Base-by-base conservation (phyloP, 2,888 invertebrate species). In the Tholera decimalis region DNA sequence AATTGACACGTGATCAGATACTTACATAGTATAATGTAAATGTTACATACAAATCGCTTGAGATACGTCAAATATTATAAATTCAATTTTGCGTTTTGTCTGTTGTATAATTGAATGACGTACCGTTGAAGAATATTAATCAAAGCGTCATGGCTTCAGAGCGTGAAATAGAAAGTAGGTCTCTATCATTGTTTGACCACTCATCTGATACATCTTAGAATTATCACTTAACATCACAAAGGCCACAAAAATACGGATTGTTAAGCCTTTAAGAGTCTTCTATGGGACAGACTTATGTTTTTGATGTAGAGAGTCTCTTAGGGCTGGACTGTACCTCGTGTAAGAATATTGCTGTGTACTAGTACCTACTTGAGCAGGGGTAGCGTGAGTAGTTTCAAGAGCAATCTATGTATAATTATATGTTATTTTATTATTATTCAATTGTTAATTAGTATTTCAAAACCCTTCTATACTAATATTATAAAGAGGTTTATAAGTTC, bases 161-260 rank as follows among this genome's bases (percentile, higher is more conserved):
- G 83, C 85, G 82, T 88, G 90, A 91, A 92, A 91, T 91, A 90
- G 92, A 92, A 92, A 92, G 91, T 90, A 82, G 80, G 85, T 83
- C 81, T 83, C 78, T 74, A 87, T 85, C 83, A 83, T 83, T 85
- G 79, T 82, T 77, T 83, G 85, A 82, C 78, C 77, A 75, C 68
- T 83, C 79, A 82, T 80, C 71, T 83, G 80, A 79, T 83, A 80
- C 82, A 77, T 77, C 67, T 9, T 71, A 76, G 77, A 84, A 82
- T 82, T 79, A 85, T 84, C 83, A 82, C 58, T 65, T 70, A 73
- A 22, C 15, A 72, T 28, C 35, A 24, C 24, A 37, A 72, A 24
- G 22, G 61, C 20, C 47, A 46, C 53, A 46, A 56, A 41, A 61
- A 50, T 69, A 55, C 50, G 47, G 37, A 28, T 53, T 67, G 46